These are phyloP conservation scores for Caenorhabditis tropicalis DNA, from an alignment of 1,140 invertebrate genomes.

Conservation along the genomic window DNA sequence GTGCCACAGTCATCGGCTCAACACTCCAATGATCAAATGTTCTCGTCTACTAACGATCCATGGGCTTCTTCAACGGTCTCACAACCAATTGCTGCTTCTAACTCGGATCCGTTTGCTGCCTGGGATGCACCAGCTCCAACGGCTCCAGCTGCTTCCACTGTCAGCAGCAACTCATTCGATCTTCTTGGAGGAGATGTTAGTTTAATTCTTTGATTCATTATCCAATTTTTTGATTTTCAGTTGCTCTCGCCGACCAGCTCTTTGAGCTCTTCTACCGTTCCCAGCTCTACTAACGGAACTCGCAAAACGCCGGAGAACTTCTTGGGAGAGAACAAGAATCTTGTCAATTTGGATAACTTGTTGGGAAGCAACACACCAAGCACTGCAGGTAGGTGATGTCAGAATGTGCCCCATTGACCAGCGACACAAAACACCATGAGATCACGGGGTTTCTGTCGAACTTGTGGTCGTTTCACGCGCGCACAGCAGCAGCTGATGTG, in stretches of 20 bases:
- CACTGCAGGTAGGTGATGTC: constrained; percentile 44
- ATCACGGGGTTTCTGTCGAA: neutral
- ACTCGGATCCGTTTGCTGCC: constrained; percentile 34
- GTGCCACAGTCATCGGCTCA: neutral
- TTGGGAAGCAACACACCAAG: constrained; percentile 76
- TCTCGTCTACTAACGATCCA: constrained; percentile 30
- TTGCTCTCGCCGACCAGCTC: constrained; percentile 36
- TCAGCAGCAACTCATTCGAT: constrained; percentile 27
- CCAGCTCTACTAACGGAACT: neutral
- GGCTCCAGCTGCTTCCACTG: constrained; percentile 31
- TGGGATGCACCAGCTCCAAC: constrained; percentile 58
- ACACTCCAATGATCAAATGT: neutral
- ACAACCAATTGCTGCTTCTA: neutral
- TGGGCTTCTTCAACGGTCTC: constrained; percentile 19
- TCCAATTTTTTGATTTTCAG: neutral
- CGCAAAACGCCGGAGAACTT: constrained; percentile 87
- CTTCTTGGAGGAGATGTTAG: constrained; percentile 3
- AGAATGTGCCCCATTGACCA: neutral
- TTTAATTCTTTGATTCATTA: neutral
- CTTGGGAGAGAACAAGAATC: constrained; percentile 88
- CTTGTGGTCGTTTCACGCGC: neutral
- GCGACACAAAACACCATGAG: no score
- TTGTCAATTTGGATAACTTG: constrained; percentile 93
- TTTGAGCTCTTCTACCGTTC: neutral
- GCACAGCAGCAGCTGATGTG: neutral